Base-by-base conservation (phyloP, 1,140 invertebrate genomes). In the Caenorhabditis briggsae region DNA sequence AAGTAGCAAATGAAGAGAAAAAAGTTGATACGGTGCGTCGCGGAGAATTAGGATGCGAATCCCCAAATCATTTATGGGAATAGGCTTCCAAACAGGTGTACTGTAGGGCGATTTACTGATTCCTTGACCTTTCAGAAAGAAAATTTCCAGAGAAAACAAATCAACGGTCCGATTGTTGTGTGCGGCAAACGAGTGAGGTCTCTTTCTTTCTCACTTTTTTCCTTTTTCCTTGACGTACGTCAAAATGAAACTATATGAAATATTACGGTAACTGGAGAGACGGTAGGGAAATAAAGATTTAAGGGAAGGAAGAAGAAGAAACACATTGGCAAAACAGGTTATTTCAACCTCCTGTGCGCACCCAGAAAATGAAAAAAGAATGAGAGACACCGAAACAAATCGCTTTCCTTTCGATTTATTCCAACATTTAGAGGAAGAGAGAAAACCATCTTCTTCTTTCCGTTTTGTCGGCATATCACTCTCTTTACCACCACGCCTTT, bases 311-410 rank as follows among this genome's bases (percentile, higher is more conserved):
- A 58, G 8, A 18, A 50, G 46, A 46, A 70, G 64, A 78, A 78
- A 78, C 70, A 50, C 70, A 78, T 78, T 78, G 70, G 70, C 70
- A 78, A 78, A 78, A 78, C 70, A 78, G 70, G 70, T 78, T 78
- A 33, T 78, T 23, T 33, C 33, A 33, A 33, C 33, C 33, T 33
- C 33, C 43, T 33, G 16, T 25, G 70, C 61, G 23, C 11, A n/a
- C n/a, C 14, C 33, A 48, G 70, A 18, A n/a, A 6, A 25, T 12
- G 33, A 74, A 18, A 18, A 48, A 74, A 14, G 11, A 64, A 5
- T 18, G 23, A 64, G 59, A 64, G 59, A 33, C 9, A 64, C 20
- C 41, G 16, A 16, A 74, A 78, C 70, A 78, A 78, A 78, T 78
- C 70, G 70, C 70, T 46, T 70, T 61, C 18, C 33, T 50, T 78